Base-by-base conservation (phyloP, 2,888 invertebrate species). In the Ptilodon capucinus region DNA sequence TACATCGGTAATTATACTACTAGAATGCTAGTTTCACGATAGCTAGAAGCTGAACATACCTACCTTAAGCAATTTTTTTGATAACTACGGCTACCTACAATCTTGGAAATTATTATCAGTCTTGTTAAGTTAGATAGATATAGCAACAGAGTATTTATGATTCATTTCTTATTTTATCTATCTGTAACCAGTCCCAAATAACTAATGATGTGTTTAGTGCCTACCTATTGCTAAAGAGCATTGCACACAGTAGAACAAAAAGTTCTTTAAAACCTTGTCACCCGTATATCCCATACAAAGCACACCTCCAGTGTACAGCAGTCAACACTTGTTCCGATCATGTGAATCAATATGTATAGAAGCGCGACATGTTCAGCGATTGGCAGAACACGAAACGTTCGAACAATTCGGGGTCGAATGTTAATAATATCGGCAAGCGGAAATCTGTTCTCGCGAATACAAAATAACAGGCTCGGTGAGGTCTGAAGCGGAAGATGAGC, bases 401-500 rank as follows among this genome's bases (percentile, higher is more conserved):
- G 48, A 51, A 64, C 73, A 71, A 72, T 83, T 85, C 83, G 85
- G 86, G 86, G 89, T 86, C 89, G 80, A 74, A 84, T 85, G 86
- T 82, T 83, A 82, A 84, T 84, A 83, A 85, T 84, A 86, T 84
- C 79, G 81, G 85, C 87, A 86, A 83, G 81, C 86, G 89, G 89
- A 89, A 88, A 82, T 78, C 71, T 66, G 76, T 79, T 71, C 71
- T 70, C 59, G 79, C 83, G 90, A 87, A 90, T 90, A 89, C 88
- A 81, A 88, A 89, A 75, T 79, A 77, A 76, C 68, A 59, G 54
- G 60, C 74, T 67, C 68, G 71, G 73, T 73, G 68, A 64, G 71
- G 73, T 54, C 65, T 64, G 65, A 76, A 69, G 75, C 84, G 87
- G 86, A 86, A 84, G 79, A 68, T 62, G 53, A 54, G 42, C 59